phyloP scores from a whole-genome alignment of 2,797 vertebrate species.

The Anguilla pacifica region DNA sequence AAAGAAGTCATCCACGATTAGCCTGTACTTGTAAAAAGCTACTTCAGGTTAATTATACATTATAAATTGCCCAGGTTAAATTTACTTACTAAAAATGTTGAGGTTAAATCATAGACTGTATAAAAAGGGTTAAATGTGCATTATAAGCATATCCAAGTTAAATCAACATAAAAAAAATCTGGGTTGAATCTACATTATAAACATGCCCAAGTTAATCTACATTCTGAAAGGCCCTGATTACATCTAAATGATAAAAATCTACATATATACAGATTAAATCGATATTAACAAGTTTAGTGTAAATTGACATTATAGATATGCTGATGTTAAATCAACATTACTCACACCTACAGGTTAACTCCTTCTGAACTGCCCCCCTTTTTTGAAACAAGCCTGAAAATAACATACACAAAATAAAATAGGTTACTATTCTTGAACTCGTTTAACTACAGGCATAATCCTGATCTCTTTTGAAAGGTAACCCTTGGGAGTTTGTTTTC shows the following conservation, averaged over 20 bases:
- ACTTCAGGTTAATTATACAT: not conserved
- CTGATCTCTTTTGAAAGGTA: too few species aligned
- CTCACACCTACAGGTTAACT: too few species aligned
- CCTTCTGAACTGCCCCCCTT: too few species aligned
- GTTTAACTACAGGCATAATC: too few species aligned
- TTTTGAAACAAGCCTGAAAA: too few species aligned
- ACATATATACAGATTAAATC: too few species aligned
- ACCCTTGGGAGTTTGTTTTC: too few species aligned
- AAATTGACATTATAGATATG: too few species aligned
- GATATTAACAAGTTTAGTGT: too few species aligned
- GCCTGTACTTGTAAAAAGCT: not conserved
- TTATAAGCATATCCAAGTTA: not conserved
- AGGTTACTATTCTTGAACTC: too few species aligned
- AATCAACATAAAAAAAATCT: not conserved
- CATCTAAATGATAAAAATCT: not conserved
- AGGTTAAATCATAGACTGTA: not conserved
- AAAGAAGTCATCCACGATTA: not conserved
- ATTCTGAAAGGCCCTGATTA: not conserved
- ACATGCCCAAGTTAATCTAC: not conserved
- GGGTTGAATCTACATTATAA: not conserved
- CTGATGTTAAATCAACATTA: too few species aligned
- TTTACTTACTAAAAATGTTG: not conserved
- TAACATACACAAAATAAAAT: too few species aligned
- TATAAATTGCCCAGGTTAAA: not conserved
- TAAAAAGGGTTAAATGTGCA: not conserved